These are phyloP conservation scores for Pristionchus mayeri DNA, from an alignment of 2,888 invertebrate species.

Conservation along the genomic window DNA sequence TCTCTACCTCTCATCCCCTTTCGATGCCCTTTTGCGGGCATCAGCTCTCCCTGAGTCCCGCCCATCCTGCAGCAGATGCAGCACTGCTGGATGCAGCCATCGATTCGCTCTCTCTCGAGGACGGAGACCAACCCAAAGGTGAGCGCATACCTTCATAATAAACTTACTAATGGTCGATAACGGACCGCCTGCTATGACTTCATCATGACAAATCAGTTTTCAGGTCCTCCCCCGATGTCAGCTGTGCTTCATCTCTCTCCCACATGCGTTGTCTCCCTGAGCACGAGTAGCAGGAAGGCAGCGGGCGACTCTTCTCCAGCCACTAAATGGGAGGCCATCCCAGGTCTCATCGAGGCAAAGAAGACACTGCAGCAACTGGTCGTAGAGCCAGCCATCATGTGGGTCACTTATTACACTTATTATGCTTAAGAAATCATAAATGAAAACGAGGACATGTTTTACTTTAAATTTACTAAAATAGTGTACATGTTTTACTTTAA, in stretches of 20 bases:
- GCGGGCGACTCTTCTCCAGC: background rate
- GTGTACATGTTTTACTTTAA: too few relatives aligned
- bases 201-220: background rate
- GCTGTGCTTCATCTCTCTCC: background rate
- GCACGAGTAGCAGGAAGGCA: background rate
- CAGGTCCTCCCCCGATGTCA: background rate
- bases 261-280: background rate
- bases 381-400: constrained; percentile 54
- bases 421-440: too few relatives aligned
- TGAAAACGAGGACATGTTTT: too few relatives aligned
- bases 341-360: constrained; percentile 54
- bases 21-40: constrained; percentile 13
- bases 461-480: too few relatives aligned
- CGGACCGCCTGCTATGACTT: too few relatives aligned
- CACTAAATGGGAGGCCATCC: constrained; percentile 52
- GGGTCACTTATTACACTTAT: too few relatives aligned
- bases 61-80: constrained; percentile 17
- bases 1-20: constrained; percentile 47
- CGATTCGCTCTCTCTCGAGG: background rate
- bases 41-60: background rate
- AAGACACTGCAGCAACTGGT: constrained; percentile 51
- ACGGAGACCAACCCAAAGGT: background rate
- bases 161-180: too few relatives aligned
- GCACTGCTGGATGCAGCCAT: constrained; percentile 23
- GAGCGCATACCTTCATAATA: too few relatives aligned